These are phyloP conservation scores for Iselma pallidipennis DNA, from an alignment of 2,888 invertebrate genomes.

Conservation along the genomic window DNA sequence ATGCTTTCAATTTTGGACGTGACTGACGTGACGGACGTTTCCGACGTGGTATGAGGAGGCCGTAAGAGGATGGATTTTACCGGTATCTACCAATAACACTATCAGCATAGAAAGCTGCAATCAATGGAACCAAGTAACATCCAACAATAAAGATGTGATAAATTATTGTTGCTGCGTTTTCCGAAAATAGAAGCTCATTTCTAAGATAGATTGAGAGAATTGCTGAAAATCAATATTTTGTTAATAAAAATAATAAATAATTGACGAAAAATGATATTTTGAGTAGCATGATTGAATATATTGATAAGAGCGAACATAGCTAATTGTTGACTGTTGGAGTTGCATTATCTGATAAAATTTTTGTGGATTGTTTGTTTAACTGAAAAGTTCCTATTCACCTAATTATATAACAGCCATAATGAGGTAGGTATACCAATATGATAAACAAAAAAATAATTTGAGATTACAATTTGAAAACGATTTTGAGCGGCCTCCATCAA, in stretches of 20 bases:
- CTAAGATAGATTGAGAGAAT: slow-evolving; percentile 77
- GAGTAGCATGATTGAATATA: not conserved
- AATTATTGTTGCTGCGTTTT: slow-evolving; percentile 71
- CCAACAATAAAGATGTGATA: slow-evolving; percentile 79
- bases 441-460: too few relatives aligned
- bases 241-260: slow-evolving; percentile 18
- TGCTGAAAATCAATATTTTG: slow-evolving; percentile 57
- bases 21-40: too few relatives aligned
- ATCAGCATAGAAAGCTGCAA: slow-evolving; percentile 79
- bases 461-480: too few relatives aligned
- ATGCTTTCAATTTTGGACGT: too few relatives aligned
- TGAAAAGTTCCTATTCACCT: too few relatives aligned
- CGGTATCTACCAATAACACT: slow-evolving; percentile 77
- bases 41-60: not conserved
- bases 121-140: slow-evolving; percentile 74
- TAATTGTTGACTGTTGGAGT: not conserved
- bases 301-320: not conserved
- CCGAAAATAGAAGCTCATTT: slow-evolving; percentile 67
- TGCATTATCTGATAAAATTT: not conserved
- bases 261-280: not conserved
- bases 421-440: too few relatives aligned
- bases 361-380: too few relatives aligned
- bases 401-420: too few relatives aligned
- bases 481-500: too few relatives aligned
- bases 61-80: slow-evolving; percentile 33